Evolutionary conservation across 2,888 invertebrate genomes (phyloP).

Genomic region (Patella ulyssiponensis): DNA sequence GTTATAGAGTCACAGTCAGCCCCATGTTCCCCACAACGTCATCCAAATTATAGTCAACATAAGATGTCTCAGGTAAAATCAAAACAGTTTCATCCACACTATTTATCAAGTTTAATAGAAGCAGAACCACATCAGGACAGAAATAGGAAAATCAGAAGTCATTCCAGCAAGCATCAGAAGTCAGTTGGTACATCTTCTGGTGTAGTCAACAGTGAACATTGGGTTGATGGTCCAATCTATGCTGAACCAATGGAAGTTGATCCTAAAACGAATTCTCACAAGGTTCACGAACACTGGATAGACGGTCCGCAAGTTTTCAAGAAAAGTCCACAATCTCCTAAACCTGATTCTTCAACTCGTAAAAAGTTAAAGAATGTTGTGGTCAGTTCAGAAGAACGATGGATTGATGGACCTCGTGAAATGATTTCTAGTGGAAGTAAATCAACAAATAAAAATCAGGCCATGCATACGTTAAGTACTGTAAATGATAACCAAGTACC

Average conservation of each 20-base stretch:
- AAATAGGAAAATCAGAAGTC: not conserved
- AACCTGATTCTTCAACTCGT: not conserved
- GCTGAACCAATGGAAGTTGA: conserved; percentile 33
- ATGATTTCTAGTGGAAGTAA: conserved; percentile 50
- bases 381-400: conserved; percentile 76
- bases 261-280: conserved; percentile 8
- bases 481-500: conserved; percentile 23
- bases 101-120: not conserved
- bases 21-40: conserved; percentile 38
- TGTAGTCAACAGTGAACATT: not conserved
- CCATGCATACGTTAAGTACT: conserved; percentile 39
- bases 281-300: conserved; percentile 87
- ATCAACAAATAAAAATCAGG: conserved; percentile 22
- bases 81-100: not conserved
- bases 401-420: conserved; percentile 70
- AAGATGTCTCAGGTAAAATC: not conserved
- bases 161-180: not conserved
- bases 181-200: not conserved
- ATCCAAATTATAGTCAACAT: not conserved
- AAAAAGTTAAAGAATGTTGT: conserved; percentile 11
- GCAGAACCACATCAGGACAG: not conserved
- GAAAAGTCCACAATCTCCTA: not conserved
- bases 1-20: conserved; percentile 22
- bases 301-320: conserved; percentile 81
- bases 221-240: conserved; percentile 7